phyloP scores from a whole-genome alignment of 2,888 invertebrate species.

The Heliconius charithonia region DNA sequence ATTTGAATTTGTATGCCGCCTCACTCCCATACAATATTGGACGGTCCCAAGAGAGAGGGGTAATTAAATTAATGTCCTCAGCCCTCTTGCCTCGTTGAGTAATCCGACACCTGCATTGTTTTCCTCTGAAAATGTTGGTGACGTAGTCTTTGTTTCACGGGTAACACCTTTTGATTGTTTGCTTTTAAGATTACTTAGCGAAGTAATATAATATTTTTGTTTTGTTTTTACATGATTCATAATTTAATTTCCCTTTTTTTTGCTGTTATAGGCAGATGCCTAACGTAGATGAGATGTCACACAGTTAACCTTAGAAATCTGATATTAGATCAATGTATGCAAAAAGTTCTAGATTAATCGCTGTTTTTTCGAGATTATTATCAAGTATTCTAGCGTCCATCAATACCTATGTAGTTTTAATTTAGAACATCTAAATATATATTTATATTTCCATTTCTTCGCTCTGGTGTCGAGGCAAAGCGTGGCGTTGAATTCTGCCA shows the following conservation, averaged over 20 bases:
- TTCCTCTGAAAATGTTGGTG: slow-evolving; percentile 49
- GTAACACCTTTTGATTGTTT: slow-evolving; percentile 39
- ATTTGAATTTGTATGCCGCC: slow-evolving; percentile 75
- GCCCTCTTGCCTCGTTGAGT: slow-evolving; percentile 71
- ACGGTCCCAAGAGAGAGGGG: slow-evolving; percentile 73
- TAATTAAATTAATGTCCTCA: slow-evolving; percentile 83
- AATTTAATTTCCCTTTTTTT: background rate
- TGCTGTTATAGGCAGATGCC: too few relatives aligned
- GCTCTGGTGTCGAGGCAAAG: too few relatives aligned
- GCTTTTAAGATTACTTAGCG: slow-evolving; percentile 37
- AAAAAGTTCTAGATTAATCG: too few relatives aligned
- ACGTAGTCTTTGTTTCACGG: slow-evolving; percentile 37
- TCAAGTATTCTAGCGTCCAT: too few relatives aligned
- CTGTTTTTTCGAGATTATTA: too few relatives aligned
- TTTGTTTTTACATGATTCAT: background rate
- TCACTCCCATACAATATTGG: slow-evolving; percentile 79
- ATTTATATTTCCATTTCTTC: too few relatives aligned
- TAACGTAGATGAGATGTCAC: too few relatives aligned
- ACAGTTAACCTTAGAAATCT: too few relatives aligned
- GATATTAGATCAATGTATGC: too few relatives aligned
- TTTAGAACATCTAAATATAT: too few relatives aligned
- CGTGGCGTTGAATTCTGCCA: too few relatives aligned
- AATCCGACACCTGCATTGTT: slow-evolving; percentile 83
- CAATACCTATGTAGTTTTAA: too few relatives aligned
- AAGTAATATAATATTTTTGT: slow-evolving; percentile 28